Percentiles rank a stretch among this genome's conserved stretches.
These are phyloP conservation scores for Trachemys scripta DNA, from an alignment of 2,113 vertebrate species.

Conservation along the genomic window DNA sequence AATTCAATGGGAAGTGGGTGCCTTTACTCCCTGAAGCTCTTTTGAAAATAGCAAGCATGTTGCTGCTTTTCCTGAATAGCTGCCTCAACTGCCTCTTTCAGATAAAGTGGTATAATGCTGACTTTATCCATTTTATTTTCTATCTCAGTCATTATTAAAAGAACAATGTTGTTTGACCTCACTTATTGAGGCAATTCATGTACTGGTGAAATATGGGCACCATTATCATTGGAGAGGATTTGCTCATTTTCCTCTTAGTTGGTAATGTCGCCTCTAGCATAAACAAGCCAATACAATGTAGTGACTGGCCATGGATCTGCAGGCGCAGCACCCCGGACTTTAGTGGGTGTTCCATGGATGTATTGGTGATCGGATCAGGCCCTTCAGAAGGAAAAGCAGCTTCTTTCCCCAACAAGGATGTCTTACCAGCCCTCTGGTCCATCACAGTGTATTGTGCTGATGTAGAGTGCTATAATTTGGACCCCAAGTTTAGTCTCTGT, in stretches of 20 bases:
- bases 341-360: neutral
- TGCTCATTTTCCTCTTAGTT: neutral
- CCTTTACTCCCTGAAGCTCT: neutral
- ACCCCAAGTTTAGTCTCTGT: neutral
- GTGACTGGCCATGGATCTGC: neutral
- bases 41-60: neutral
- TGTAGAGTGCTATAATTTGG: neutral
- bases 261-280: neutral
- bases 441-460: neutral
- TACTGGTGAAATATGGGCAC: neutral
- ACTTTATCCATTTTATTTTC: neutral
- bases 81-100: neutral
- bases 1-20: neutral
- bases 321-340: neutral
- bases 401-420: rapidly evolving
- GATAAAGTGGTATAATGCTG: neutral
- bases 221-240: neutral
- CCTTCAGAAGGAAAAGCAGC: neutral
- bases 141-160: neutral
- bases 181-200: neutral
- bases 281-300: neutral
- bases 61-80: neutral
- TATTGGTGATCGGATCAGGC: neutral
- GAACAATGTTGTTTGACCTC: neutral
- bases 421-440: neutral